Conservation (phyloP, 2,113 vertebrate genomes). For the Scomber colias region DNA sequence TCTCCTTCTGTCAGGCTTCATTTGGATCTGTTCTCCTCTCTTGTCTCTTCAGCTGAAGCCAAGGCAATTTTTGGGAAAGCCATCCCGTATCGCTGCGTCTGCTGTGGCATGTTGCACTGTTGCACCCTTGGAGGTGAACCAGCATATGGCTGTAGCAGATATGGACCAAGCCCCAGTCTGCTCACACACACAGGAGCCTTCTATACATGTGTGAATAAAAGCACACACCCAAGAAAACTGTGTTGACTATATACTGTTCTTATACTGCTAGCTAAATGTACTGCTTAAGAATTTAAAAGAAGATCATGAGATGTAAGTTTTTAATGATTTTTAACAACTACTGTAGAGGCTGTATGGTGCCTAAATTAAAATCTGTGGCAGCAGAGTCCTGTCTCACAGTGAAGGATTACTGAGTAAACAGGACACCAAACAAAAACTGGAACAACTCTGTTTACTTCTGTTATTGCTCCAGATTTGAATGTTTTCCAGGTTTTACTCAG, state of each 20-base stretch:
- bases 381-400: neutral
- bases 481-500: neutral
- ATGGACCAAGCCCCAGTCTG: conserved; percentile 25
- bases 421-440: neutral
- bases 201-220: conserved; percentile 10
- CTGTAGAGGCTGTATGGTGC: neutral
- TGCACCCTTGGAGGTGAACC: conserved; percentile 37
- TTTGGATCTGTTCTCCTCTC: conserved; percentile 16
- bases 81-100: conserved; percentile 4
- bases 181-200: conserved; percentile 4
- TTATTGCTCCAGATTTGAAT: conserved; percentile 16
- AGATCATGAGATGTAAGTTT: conserved; percentile 5
- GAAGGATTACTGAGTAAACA: conserved; percentile 15
- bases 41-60: conserved; percentile 20
- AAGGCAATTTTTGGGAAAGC: conserved; percentile 18
- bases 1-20: conserved; percentile 1
- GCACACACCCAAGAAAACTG: neutral
- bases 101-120: conserved; percentile 33
- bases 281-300: neutral
- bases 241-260: neutral
- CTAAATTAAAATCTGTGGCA: neutral
- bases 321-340: neutral
- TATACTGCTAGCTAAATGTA: neutral
- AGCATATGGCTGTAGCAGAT: conserved; percentile 46
- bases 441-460: conserved; percentile 16